Percentiles rank a stretch among this genome's conserved stretches.
These are phyloP conservation scores for Papilio machaon DNA, from an alignment of 1,140 invertebrate genomes.

Conservation along the genomic window DNA sequence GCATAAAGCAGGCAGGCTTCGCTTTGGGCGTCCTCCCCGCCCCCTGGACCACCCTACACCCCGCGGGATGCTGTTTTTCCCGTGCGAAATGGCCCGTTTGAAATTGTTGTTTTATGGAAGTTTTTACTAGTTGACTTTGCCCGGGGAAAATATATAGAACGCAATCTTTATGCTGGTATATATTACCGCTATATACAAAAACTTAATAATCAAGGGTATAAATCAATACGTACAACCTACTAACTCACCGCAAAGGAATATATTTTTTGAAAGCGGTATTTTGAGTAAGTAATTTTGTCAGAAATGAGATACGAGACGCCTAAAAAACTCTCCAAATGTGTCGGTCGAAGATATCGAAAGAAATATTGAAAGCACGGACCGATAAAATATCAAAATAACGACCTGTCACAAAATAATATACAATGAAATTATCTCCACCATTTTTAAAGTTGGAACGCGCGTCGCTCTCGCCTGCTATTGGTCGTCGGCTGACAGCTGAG, in stretches of 20 bases:
- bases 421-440: slow-evolving; percentile 80
- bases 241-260: neutral
- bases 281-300: slow-evolving; percentile 31
- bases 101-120: slow-evolving; percentile 82
- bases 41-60: slow-evolving; percentile 47
- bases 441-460: slow-evolving; percentile 74
- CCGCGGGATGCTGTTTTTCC: slow-evolving; percentile 78
- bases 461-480: slow-evolving; percentile 60
- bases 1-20: slow-evolving; percentile 77
- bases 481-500: slow-evolving; percentile 72
- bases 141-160: slow-evolving; percentile 73
- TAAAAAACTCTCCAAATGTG: slow-evolving; percentile 40
- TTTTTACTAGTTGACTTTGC: slow-evolving; percentile 81
- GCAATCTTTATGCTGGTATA: slow-evolving; percentile 65
- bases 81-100: slow-evolving; percentile 80
- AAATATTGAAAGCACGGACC: slow-evolving; percentile 70
- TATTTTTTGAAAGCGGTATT: neutral
- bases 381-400: slow-evolving; percentile 80
- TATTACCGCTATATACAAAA: slow-evolving; percentile 39
- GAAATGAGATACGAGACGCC: slow-evolving; percentile 38
- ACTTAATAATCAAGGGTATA: slow-evolving; percentile 29
- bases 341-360: slow-evolving; percentile 52
- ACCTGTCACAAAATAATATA: slow-evolving; percentile 81
- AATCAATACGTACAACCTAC: slow-evolving; percentile 7
- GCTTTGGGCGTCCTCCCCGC: slow-evolving; percentile 60